Evolutionary conservation across 2,113 vertebrate species (phyloP).

Genomic region (Pangasianodon hypophthalmus): DNA sequence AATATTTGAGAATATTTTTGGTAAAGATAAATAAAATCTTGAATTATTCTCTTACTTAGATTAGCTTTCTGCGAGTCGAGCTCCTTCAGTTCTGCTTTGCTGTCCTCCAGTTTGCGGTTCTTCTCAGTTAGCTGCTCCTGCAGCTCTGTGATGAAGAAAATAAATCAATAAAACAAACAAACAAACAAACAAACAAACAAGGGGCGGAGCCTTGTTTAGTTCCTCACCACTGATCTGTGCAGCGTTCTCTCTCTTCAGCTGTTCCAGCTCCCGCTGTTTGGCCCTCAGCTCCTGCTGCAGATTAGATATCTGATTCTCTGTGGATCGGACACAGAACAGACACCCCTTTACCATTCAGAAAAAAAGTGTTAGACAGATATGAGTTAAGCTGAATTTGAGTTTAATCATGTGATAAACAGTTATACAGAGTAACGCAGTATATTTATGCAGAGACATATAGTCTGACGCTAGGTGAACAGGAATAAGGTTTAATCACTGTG

Average conservation of each 20-base stretch:
- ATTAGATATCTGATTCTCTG: constrained; percentile 9
- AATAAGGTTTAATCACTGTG: too few species aligned
- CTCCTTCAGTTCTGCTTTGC: not conserved
- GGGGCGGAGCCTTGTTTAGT: not conserved
- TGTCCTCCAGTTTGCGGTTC: not conserved
- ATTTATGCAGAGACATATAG: too few species aligned
- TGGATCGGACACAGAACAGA: not conserved
- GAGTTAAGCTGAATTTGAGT: too few species aligned
- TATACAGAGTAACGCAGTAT: too few species aligned
- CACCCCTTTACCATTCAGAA: not conserved
- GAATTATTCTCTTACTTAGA: constrained; percentile 50
- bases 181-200: not conserved
- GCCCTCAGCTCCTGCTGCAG: not conserved
- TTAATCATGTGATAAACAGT: too few species aligned
- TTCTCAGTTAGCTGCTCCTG: constrained; percentile 34
- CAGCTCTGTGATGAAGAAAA: constrained; percentile 47
- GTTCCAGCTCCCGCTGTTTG: not conserved
- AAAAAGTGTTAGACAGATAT: not conserved
- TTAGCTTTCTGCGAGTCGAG: not conserved
- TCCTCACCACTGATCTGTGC: not conserved
- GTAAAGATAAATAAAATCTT: not conserved
- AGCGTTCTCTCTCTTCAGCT: not conserved
- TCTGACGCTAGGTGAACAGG: too few species aligned
- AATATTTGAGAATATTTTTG: too few species aligned
- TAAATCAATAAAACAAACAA: not conserved